Percentiles rank a stretch among this genome's conserved stretches.
phyloP scores from a whole-genome alignment of 1,140 invertebrate genomes.

The Mercenaria mercenaria region DNA sequence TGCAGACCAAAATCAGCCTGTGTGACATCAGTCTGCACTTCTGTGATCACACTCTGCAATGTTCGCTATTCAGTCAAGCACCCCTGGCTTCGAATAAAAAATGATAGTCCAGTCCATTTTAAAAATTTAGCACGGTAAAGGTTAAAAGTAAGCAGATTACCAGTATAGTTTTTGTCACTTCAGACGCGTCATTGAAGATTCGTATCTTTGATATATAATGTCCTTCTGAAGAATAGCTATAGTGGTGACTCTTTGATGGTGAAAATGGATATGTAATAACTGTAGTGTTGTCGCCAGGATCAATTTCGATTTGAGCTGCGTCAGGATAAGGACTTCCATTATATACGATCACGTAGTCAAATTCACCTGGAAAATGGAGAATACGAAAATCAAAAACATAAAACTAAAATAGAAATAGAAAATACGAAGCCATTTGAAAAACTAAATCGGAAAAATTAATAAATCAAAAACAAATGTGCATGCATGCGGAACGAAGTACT shows the following conservation, averaged over 20 bases:
- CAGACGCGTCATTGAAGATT: conserved; percentile 74
- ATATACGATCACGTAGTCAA: conserved; percentile 62
- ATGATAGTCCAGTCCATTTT: too few relatives aligned
- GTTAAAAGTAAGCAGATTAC: too few relatives aligned
- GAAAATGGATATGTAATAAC: neutral
- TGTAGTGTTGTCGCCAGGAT: conserved; percentile 70
- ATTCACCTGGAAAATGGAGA: conserved; percentile 43
- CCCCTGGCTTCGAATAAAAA: too few relatives aligned
- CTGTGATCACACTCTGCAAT: too few relatives aligned
- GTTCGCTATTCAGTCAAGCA: too few relatives aligned
- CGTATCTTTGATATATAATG: conserved; percentile 65
- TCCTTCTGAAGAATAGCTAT: conserved; percentile 70
- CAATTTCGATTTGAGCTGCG: conserved; percentile 50
- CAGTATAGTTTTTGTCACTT: conserved; percentile 43
- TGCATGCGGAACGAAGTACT: too few relatives aligned
- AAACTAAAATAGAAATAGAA: neutral
- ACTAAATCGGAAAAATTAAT: too few relatives aligned
- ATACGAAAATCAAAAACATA: neutral
- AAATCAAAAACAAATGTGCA: too few relatives aligned
- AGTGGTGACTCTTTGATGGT: conserved; percentile 4
- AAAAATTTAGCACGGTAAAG: too few relatives aligned
- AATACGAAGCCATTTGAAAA: neutral
- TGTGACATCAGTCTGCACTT: too few relatives aligned
- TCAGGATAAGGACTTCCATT: conserved; percentile 62
- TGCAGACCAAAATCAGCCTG: too few relatives aligned